Evolutionary conservation across 2,113 vertebrate genomes (phyloP).

Genomic region (Cathartes aura): DNA sequence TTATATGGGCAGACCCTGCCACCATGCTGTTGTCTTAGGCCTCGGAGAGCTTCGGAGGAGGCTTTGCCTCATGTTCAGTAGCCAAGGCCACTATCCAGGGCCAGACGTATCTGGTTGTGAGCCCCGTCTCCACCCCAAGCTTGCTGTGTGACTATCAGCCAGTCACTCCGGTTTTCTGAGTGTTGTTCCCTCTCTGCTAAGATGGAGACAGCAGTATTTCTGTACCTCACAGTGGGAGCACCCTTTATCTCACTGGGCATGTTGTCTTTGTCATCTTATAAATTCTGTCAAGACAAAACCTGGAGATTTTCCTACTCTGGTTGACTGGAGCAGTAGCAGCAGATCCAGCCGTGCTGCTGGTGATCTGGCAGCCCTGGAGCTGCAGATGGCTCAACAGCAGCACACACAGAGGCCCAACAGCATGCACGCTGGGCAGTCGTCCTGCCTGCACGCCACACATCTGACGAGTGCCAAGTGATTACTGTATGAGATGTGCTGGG

Average conservation of each 20-base stretch:
- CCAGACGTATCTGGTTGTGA: neutral
- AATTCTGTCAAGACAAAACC: neutral
- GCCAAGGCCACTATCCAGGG: neutral
- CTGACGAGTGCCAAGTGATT: neutral
- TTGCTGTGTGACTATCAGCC: neutral
- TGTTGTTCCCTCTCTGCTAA: neutral
- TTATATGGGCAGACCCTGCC: neutral
- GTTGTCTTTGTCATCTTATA: neutral
- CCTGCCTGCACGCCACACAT: fast-evolving
- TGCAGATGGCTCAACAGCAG: neutral
- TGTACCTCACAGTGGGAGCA: neutral
- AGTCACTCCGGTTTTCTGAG: neutral
- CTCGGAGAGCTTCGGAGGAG: neutral
- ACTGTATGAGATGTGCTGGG: fast-evolving
- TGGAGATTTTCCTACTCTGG: neutral
- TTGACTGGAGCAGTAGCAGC: neutral
- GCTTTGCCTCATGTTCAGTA: neutral
- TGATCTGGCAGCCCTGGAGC: neutral
- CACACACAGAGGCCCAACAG: neutral
- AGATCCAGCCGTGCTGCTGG: neutral
- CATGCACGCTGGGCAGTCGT: fast-evolving
- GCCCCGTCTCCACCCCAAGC: neutral
- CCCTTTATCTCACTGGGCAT: neutral
- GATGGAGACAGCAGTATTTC: neutral
- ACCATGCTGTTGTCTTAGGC: neutral